These are phyloP conservation scores for Empis livida DNA, from an alignment of 2,888 invertebrate genomes.

Conservation along the genomic window DNA sequence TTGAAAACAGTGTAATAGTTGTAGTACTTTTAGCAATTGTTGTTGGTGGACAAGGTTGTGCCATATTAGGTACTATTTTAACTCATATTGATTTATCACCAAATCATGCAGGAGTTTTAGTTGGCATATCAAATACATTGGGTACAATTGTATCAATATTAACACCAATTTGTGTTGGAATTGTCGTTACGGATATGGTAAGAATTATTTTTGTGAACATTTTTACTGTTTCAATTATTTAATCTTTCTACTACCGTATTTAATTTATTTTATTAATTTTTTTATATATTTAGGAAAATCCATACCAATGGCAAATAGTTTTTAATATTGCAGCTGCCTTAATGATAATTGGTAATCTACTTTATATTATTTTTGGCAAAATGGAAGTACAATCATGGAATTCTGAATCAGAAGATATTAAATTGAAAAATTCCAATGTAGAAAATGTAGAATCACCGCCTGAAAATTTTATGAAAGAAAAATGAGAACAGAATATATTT, in stretches of 20 bases:
- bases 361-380: slow-evolving; percentile 50
- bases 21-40: slow-evolving; percentile 41
- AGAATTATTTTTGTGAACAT: too few relatives aligned
- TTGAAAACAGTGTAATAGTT: slow-evolving; percentile 32
- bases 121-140: slow-evolving; percentile 48
- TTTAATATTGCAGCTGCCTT: slow-evolving; percentile 53
- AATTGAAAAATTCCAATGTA: slow-evolving; percentile 7
- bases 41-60: slow-evolving; percentile 36
- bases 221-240: too few relatives aligned
- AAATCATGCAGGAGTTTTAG: slow-evolving; percentile 47
- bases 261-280: neutral
- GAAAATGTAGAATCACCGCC: too few relatives aligned
- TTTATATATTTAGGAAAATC: slow-evolving; percentile 39
- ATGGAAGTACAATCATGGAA: slow-evolving; percentile 53
- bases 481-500: too few relatives aligned
- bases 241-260: too few relatives aligned
- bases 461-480: too few relatives aligned
- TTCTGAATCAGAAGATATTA: slow-evolving; percentile 28
- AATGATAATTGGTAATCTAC: slow-evolving; percentile 48
- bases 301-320: slow-evolving; percentile 51
- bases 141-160: slow-evolving; percentile 46
- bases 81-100: slow-evolving; percentile 49
- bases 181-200: slow-evolving; percentile 31
- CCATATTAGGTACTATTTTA: slow-evolving; percentile 35
- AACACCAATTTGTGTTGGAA: slow-evolving; percentile 41